Evolutionary conservation across 1,140 invertebrate species (phyloP).

Genomic region (Cylas formicarius): DNA sequence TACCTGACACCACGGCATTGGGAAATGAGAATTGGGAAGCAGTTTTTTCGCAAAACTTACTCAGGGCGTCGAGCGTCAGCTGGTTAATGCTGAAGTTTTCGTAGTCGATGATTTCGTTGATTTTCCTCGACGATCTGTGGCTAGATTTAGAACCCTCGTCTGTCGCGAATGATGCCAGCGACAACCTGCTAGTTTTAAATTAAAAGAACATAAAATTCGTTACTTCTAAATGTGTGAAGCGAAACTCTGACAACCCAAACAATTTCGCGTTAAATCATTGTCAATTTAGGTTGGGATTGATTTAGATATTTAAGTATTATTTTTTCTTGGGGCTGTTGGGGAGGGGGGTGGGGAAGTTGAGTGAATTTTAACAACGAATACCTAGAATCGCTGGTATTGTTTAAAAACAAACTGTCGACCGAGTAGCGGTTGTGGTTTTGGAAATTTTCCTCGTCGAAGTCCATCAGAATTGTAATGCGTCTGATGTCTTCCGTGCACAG

Average conservation of each 20-base stretch:
- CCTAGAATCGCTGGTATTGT: conserved; percentile 15
- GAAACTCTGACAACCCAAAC: no score
- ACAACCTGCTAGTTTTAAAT: no score
- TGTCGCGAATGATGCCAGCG: conserved; percentile 18
- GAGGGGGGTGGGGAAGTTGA: no score
- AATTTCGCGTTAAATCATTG: no score
- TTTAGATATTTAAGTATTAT: no score
- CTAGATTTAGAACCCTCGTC: conserved; percentile 5
- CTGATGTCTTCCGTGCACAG: conserved; percentile 18
- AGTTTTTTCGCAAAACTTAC: conserved; percentile 14
- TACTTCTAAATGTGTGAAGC: no score
- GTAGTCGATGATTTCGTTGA: conserved; percentile 9
- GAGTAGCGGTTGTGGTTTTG: conserved; percentile 7
- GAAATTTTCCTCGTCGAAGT: conserved; percentile 28
- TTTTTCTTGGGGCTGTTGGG: no score
- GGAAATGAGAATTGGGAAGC: not conserved
- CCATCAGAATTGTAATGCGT: conserved; percentile 26
- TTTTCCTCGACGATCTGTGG: not conserved
- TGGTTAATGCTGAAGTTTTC: conserved; percentile 22
- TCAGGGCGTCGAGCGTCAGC: conserved; percentile 26
- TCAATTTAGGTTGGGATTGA: no score
- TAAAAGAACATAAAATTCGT: conserved; percentile 2
- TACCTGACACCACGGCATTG: conserved; percentile 1
- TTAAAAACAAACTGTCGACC: conserved; percentile 15
- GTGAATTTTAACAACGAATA: no score